Evolutionary conservation across 1,140 invertebrate genomes (phyloP), one percentile per base, ranked within the genome.

Genomic region (Melanaphis sacchari): DNA sequence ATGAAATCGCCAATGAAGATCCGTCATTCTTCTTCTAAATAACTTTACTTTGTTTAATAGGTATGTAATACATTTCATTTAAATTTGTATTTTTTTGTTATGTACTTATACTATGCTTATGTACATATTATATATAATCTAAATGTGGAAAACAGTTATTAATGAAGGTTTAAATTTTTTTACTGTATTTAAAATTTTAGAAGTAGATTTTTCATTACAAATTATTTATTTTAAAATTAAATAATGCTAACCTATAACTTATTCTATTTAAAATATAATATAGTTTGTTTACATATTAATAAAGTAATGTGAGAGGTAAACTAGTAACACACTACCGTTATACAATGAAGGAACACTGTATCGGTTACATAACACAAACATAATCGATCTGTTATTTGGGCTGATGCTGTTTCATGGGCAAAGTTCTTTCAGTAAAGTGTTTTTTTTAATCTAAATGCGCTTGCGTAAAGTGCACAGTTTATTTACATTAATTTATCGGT

Each of bases 321-420:
- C 4, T 76, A 15, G 31, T 76, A n/a, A 76, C 15, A 18, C 15
- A 76, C 31, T 76, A 76, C 31, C 31, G 3, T 18, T 76, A 31
- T 76, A 6, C 31, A 66, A 9, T 66, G 59, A 15, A 66, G 26
- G 54, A 11, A 59, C 54, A 66, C 59, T 36, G n/a, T n/a, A 36
- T 82, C 24, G 26, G 84, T 21, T 26, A 84, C 81, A 81, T 5
- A 11, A 40, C 36, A n/a, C 11, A 54, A 40, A 93, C 46, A 66
- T 54, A 38, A 93, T 93, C 91, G 81, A 93, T 93, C 6, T 85
- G 91, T 85, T 84, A 41, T 82, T 85, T 59, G 81, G 91, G 91
- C n/a, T 76, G 76, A 92, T 92, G 76, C 43, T 92, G 76, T 82
- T 92, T 82, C 76, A n/a, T 76, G 91, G 43, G 21, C 18, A 82